Evolutionary conservation across 2,888 invertebrate species (phyloP).

Genomic region (Autographa gamma): DNA sequence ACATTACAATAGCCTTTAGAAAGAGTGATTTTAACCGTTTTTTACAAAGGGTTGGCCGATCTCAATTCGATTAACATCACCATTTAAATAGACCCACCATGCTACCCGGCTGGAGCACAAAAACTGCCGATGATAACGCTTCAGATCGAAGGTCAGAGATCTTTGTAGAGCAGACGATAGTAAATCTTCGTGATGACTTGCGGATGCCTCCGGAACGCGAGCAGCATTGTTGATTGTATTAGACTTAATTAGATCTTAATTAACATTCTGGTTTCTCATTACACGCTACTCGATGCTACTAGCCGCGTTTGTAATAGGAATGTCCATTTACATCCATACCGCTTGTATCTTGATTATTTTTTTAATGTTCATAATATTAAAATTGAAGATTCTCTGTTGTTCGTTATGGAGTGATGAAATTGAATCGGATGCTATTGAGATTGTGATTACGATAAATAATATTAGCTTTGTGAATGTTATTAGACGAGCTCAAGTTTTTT

Average conservation of each 20-base stretch:
- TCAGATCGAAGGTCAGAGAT: constrained; percentile 74
- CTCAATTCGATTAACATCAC: constrained; percentile 86
- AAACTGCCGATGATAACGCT: constrained; percentile 25
- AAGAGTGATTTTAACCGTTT: constrained; percentile 84
- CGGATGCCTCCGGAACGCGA: constrained; percentile 85
- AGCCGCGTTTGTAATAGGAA: constrained; percentile 82
- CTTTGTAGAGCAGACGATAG: constrained; percentile 68
- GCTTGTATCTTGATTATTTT: constrained; percentile 80
- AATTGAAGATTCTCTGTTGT: constrained; percentile 66
- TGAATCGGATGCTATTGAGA: constrained; percentile 73
- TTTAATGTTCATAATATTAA: constrained; percentile 74
- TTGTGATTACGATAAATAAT: constrained; percentile 63
- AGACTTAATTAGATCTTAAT: constrained; percentile 89
- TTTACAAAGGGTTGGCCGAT: constrained; percentile 88
- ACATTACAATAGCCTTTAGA: constrained; percentile 84
- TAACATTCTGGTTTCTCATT: constrained; percentile 89
- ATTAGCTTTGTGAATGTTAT: constrained; percentile 61
- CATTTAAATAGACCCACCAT: constrained; percentile 67
- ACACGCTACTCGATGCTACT: constrained; percentile 87
- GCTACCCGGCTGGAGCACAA: constrained; percentile 52
- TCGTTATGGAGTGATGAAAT: constrained; percentile 74
- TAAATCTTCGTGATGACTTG: constrained; percentile 85
- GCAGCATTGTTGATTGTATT: constrained; percentile 89
- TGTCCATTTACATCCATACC: constrained; percentile 81
- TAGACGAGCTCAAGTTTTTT: constrained; percentile 43